Percentiles rank a stretch among this genome's conserved stretches.
These are phyloP conservation scores for Athrips mouffetella DNA, from an alignment of 2,888 invertebrate genomes.

Conservation along the genomic window DNA sequence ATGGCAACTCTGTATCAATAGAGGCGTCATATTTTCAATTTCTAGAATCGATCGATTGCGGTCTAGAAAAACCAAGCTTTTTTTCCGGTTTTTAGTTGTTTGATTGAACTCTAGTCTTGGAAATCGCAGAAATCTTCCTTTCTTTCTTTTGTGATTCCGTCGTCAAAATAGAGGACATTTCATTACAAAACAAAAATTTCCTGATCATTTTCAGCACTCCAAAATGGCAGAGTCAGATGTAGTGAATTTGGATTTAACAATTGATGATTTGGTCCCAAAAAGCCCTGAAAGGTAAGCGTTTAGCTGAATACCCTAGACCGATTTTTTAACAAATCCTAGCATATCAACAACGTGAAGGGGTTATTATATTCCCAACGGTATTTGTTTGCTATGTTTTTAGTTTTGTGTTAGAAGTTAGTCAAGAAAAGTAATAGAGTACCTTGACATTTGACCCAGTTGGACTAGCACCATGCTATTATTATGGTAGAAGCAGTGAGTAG, in stretches of 20 bases:
- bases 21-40: too few relatives aligned
- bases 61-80: neutral
- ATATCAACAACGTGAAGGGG: too few relatives aligned
- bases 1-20: too few relatives aligned
- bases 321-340: too few relatives aligned
- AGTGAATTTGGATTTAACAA: constrained; percentile 65
- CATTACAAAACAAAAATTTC: constrained; percentile 26
- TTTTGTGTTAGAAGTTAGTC: too few relatives aligned
- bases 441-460: constrained; percentile 64
- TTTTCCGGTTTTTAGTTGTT: neutral
- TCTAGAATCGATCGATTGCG: neutral
- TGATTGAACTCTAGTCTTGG: neutral
- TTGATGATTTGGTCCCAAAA: constrained; percentile 72
- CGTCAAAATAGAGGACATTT: constrained; percentile 55
- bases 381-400: too few relatives aligned
- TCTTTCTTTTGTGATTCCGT: constrained; percentile 56
- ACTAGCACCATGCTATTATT: constrained; percentile 24
- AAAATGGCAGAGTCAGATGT: constrained; percentile 70
- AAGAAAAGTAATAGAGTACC: constrained; percentile 29
- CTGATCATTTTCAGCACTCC: constrained; percentile 31
- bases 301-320: neutral
- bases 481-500: constrained; percentile 28
- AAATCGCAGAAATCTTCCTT: too few relatives aligned
- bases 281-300: constrained; percentile 66
- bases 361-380: too few relatives aligned